A percentile compares a stretch with the other conserved stretches of the same genome.
These are phyloP conservation scores for Coboldia fuscipes DNA, from an alignment of 1,140 invertebrate genomes.

Conservation along the genomic window DNA sequence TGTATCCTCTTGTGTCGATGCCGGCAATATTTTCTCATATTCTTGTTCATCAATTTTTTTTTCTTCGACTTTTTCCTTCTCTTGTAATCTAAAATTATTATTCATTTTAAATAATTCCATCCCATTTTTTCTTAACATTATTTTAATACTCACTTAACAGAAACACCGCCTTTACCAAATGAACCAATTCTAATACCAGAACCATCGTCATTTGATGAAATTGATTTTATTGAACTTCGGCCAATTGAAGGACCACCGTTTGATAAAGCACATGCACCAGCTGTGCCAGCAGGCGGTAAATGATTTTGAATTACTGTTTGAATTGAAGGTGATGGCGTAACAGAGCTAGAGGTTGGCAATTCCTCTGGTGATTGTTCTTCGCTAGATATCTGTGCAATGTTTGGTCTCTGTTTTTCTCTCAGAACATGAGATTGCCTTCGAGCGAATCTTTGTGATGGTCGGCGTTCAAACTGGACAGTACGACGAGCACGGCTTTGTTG, in stretches of 20 bases:
- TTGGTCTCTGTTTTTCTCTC: conserved; percentile 41
- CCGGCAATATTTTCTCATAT: no score
- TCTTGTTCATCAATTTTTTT: no score
- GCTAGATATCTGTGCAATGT: conserved; percentile 8
- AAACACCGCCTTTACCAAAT: conserved; percentile 16
- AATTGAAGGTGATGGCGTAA: conserved; percentile 17
- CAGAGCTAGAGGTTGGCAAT: conserved; percentile 8
- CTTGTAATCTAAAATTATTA: no score
- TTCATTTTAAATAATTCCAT: no score
- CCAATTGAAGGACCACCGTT: conserved; percentile 13
- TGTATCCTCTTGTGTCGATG: no score
- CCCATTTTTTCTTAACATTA: no score
- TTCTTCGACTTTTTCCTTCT: no score
- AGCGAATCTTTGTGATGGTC: conserved; percentile 90
- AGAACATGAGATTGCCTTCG: conserved; percentile 68
- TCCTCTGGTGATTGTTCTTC: conserved; percentile 9
- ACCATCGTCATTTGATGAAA: conserved; percentile 17
- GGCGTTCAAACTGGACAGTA: conserved; percentile 84
- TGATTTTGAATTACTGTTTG: conserved; percentile 20
- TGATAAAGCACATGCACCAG: conserved; percentile 4
- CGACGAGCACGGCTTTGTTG: conserved; percentile 67
- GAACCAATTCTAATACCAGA: conserved; percentile 18
- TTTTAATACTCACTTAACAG: conserved; percentile 13
- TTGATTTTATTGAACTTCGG: conserved; percentile 16
- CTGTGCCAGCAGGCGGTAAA: conserved; percentile 1